Base-by-base conservation (phyloP, 1,140 invertebrate species). In the Oryctes rhinoceros region DNA sequence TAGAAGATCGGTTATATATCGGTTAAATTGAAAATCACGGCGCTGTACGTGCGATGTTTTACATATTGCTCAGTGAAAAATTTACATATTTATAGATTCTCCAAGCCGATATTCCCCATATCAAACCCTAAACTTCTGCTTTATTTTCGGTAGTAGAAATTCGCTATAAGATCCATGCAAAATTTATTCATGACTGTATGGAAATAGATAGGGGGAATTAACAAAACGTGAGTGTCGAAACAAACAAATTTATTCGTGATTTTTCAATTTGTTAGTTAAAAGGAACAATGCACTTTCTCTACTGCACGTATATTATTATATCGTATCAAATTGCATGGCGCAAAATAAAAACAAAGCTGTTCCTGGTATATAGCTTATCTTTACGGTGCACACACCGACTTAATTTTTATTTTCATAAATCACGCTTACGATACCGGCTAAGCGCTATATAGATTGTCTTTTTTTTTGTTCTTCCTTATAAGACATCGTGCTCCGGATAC, bases 11-110 rank as follows among this genome's bases (percentile, higher is more conserved):
- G 24, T 30, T 30, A 5, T 10, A 44, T 44, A 44, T 44, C 39
- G 9, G 39, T 44, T 44, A 44, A n/a, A 59, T 59, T 59, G 53
- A 59, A 59, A 53, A 59, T 18, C 53, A n/a, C 53, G n/a, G 18
- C 15, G 15, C 11, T 59, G n/a, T 59, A 59, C 13, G 53, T 59
- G 53, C 18, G 13, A 59, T 59, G 18, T 59, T 59, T 59, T 18
- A 18, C 53, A 59, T 59, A n/a, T 18, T 59, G 18, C 53, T 18
- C 53, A 59, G 53, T 59, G 53, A 59, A 59, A 59, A 59, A 59
- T 59, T 59, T 59, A 59, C 53, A 59, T 59, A 59, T 59, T 59
- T 59, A 59, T 59, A 59, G 53, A 59, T 59, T 59, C 2, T 59
- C 18, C 53, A 59, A 6, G 18, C 6, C 53, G 53, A 59, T 59